Evolutionary conservation across 1,140 invertebrate species (phyloP), one percentile per base, ranked within the genome.

Genomic region (Vanessa atalanta): DNA sequence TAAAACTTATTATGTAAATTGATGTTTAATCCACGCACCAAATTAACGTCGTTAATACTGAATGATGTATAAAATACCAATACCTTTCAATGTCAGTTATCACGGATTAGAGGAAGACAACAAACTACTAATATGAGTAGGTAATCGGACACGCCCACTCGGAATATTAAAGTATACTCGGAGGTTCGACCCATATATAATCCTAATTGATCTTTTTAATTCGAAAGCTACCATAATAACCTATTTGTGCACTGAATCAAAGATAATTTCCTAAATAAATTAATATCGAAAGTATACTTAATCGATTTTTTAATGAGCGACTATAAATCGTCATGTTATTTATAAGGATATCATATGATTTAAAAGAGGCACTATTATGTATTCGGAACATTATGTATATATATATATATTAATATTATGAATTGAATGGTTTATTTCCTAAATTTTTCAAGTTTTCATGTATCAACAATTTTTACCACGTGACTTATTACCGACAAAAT

Each of bases 101-200:
- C 23, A 47, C 20, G 69, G 15, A 20, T 50, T 47, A 47, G 5
- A 47, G 5, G 31, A 61, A 68, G 65, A 67, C 65, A 26, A 26
- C 37, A 16, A 23, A 69, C 31, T 26, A 69, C 31, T 69, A 26
- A 60, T 69, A 69, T 26, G 26, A 31, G 26, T 2, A 69, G 37
- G 47, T 69, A 47, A 69, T 69, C 66, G 57, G 57, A 61, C 57
- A 37, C 26, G 31, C 23, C 57, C n/a, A 61, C 13, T 61, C 11
- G 20, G 26, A 61, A 61, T 61, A 61, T 61, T 61, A 61, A 61
- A 37, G 5, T 37, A 31, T 3, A 37, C 26, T 61, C 1, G 14
- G 26, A 61, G 15, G 13, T 4, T 37, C 31, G 4, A 11, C 12
- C 14, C 13, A 12, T 20, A 20, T 20, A 20, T 61, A 61, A 61